Conservation (phyloP, 2,797 vertebrate species). For the Cyprinella venusta region DNA sequence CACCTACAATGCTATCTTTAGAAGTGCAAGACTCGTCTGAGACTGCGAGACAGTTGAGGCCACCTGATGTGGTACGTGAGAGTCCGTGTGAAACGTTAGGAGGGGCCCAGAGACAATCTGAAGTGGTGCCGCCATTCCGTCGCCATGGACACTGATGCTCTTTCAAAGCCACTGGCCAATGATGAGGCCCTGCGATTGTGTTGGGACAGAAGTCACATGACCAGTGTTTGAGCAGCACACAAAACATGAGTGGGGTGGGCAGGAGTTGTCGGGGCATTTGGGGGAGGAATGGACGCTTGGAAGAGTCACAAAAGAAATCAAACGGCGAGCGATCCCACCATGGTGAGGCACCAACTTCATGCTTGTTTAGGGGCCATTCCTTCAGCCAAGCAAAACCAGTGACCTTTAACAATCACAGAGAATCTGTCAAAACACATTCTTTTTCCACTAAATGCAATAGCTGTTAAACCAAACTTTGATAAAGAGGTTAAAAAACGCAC, state of each 20-base stretch:
- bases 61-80: conserved; percentile 18
- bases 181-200: conserved; percentile 78
- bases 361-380: conserved; percentile 37
- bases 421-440: conserved; percentile 13
- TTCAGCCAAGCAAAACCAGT: conserved; percentile 34
- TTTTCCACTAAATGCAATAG: not conserved
- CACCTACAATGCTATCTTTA: conserved; percentile 16
- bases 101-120: conserved; percentile 66
- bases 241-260: conserved; percentile 46
- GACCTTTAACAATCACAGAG: conserved; percentile 1
- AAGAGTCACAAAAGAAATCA: conserved; percentile 51
- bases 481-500: not conserved
- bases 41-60: not conserved
- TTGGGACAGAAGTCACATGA: conserved; percentile 82
- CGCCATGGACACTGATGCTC: conserved; percentile 81
- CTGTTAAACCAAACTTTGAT: not conserved
- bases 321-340: conserved; percentile 46
- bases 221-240: conserved; percentile 66
- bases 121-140: conserved; percentile 80
- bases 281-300: conserved; percentile 47
- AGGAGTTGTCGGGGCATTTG: conserved; percentile 13
- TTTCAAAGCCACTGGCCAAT: conserved; percentile 82
- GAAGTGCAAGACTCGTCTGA: not conserved
- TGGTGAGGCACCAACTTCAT: conserved; percentile 47
- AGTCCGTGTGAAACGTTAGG: conserved; percentile 26